A percentile compares a stretch with the other conserved stretches of the same genome.
Evolutionary conservation across 2,797 vertebrate genomes (phyloP).

Genomic region (Lepilemur ruficaudatus): DNA sequence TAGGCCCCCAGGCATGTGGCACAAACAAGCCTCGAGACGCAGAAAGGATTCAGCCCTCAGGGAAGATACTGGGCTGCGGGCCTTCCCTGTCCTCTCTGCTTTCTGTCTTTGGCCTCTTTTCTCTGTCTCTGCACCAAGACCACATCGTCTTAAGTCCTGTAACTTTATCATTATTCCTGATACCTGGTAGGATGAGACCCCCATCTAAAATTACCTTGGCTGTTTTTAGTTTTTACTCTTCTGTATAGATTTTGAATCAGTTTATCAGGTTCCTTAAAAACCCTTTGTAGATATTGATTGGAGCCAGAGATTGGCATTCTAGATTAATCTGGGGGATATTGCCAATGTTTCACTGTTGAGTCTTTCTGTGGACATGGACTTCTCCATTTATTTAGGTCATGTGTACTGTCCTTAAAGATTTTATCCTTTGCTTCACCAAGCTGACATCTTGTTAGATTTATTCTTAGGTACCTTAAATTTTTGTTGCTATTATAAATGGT

Average conservation of each 20-base stretch:
- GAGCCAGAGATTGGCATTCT: background rate
- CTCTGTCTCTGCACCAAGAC: background rate
- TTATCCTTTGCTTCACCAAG: background rate
- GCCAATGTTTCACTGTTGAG: background rate
- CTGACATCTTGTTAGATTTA: background rate
- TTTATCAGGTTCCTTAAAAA: background rate
- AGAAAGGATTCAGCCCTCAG: background rate
- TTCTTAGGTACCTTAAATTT: background rate
- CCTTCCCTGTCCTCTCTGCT: background rate
- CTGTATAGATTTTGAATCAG: background rate
- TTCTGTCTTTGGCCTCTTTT: background rate
- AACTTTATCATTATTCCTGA: background rate
- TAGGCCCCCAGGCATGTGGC: no score
- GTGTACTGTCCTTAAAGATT: background rate
- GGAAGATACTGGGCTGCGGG: background rate
- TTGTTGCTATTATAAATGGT: background rate
- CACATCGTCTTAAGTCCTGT: background rate
- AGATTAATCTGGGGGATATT: rapidly evolving
- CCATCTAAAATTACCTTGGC: rapidly evolving
- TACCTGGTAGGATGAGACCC: background rate
- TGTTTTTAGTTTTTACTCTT: background rate
- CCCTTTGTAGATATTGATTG: background rate
- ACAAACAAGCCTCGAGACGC: background rate
- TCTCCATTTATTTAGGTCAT: background rate
- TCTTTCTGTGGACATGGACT: background rate